phyloP scores from a whole-genome alignment of 2,888 invertebrate genomes.

The Diarsia rubi region DNA sequence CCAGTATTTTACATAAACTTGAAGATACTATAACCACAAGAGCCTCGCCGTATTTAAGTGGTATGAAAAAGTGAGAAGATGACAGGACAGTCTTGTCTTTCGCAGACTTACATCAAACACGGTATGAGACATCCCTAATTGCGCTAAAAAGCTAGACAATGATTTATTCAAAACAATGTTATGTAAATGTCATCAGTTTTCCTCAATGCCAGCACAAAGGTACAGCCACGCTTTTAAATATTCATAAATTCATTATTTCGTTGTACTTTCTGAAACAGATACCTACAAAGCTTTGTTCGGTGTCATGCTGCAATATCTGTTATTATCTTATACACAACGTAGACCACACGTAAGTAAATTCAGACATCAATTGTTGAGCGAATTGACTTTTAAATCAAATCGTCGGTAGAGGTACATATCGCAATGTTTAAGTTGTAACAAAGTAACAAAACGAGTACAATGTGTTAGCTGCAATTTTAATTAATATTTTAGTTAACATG shows the following conservation, averaged over 20 bases:
- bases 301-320: neutral
- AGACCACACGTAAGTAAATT: neutral
- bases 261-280: conserved; percentile 12
- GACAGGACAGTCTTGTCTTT: no score
- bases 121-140: conserved; percentile 11
- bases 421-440: no score
- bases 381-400: no score
- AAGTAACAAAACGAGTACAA: no score
- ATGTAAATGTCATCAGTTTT: conserved; percentile 49
- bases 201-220: conserved; percentile 44
- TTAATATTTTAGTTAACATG: no score
- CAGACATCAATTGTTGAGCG: neutral
- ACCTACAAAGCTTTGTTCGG: neutral
- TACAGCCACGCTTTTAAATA: conserved; percentile 45
- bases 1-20: no score
- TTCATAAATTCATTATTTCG: conserved; percentile 53
- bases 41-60: neutral
- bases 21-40: no score
- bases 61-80: neutral
- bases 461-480: no score
- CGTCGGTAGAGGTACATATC: no score
- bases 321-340: neutral
- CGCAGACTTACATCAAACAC: neutral
- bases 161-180: conserved; percentile 55
- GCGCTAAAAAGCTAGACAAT: conserved; percentile 27